A percentile compares a stretch with the other conserved stretches of the same genome.
These are phyloP conservation scores for Leptinotarsa juncta DNA, from an alignment of 2,888 invertebrate species.

Conservation along the genomic window DNA sequence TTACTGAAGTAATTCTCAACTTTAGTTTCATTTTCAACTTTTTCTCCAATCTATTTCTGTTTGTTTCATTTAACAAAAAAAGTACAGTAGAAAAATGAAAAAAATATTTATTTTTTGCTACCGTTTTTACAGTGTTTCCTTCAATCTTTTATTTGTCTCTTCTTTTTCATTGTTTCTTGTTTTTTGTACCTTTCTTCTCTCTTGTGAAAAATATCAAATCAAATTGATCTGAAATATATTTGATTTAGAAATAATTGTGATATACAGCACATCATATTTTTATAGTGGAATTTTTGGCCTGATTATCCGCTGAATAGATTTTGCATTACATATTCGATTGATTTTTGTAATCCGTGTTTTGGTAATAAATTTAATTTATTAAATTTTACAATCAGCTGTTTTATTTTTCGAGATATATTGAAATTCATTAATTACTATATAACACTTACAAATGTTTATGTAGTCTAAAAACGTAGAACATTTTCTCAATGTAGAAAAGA, in stretches of 20 bases:
- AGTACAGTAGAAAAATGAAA: neutral
- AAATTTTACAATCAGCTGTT: neutral
- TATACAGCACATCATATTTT: neutral
- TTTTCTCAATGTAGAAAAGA: no score
- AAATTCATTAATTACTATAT: no score
- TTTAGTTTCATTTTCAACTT: neutral
- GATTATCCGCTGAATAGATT: constrained; percentile 1
- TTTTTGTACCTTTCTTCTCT: neutral
- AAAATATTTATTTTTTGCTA: neutral
- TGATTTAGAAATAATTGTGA: constrained; percentile 10
- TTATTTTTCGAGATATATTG: neutral
- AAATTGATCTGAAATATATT: neutral
- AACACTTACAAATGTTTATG: no score
- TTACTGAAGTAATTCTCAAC: neutral
- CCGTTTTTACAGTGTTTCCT: neutral
- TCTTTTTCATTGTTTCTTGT: neutral
- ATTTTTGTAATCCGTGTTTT: constrained; percentile 15
- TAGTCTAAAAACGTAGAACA: no score
- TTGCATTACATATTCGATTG: constrained; percentile 6
- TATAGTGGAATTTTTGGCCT: neutral
- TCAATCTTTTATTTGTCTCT: neutral
- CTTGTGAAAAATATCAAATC: neutral
- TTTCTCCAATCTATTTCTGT: neutral
- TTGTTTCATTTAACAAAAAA: neutral
- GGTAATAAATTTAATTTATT: constrained; percentile 20